Evolutionary conservation across 1,140 invertebrate species (phyloP), one percentile per base, ranked within the genome.

Genomic region (Epicauta chinensis): DNA sequence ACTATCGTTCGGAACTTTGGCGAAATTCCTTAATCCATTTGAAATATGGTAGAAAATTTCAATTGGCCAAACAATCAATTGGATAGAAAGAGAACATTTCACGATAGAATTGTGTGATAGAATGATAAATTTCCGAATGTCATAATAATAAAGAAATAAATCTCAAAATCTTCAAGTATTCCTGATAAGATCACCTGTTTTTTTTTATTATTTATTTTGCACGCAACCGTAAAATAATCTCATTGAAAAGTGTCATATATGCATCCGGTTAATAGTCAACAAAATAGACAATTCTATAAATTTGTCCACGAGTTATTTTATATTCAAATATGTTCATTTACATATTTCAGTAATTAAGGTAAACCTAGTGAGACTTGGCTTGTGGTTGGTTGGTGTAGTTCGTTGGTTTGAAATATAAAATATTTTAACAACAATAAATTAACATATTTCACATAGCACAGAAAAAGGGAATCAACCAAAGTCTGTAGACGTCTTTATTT

Each of bases 291-390:
- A 51, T 56, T 50, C 54, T 40, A 56, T 56, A 56, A 56, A 56
- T 49, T 49, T 23, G 46, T 23, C 37, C 12, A 10, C 16, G 23
- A 40, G 37, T 49, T 49, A 49, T 56, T 56, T 56, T 47, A 56
- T 51, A 56, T 56, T 56, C 48, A 56, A 56, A 56, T 56, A 56
- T 43, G 54, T 51, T 16, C 45, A 56, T 56, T 56, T 56, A 56
- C 54, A 56, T 56, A 50, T 51, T 56, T 51, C 48, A 35, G 54
- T 56, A 56, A 56, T 56, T 56, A 56, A 56, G 54, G 42, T 51
- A 46, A 40, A 36, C 54, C 49, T 23, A 46, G 29, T 50, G 53
- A 51, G 42, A 51, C 47, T 46, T 17, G 32, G 23, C 23, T 23
- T n/a, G n/a, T n/a, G n/a, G n/a, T 7, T 23, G 23, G 23, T 23